Evolutionary conservation across 2,888 invertebrate genomes (phyloP).

Genomic region (Drosophila atripex): DNA sequence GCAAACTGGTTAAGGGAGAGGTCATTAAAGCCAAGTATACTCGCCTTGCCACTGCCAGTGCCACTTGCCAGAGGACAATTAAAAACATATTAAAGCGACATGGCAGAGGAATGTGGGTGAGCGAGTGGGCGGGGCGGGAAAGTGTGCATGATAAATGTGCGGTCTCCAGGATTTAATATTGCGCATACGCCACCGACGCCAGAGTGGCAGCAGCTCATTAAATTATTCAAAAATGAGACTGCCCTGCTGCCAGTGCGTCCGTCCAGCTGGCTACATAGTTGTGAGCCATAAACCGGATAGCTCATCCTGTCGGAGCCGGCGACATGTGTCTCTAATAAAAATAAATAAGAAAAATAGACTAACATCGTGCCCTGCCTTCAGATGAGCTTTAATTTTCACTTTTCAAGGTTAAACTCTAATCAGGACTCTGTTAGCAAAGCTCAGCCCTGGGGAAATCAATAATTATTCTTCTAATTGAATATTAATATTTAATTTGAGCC

Average conservation of each 20-base stretch:
- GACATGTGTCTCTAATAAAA: slow-evolving; percentile 50
- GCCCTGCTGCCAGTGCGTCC: slow-evolving; percentile 22
- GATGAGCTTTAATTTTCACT: slow-evolving; percentile 7
- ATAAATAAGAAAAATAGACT: slow-evolving; percentile 1
- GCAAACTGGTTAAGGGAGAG: slow-evolving; percentile 8
- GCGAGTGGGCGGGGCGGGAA: slow-evolving; percentile 7
- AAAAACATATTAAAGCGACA: slow-evolving; percentile 71
- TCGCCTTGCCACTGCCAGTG: slow-evolving; percentile 24
- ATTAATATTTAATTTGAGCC: slow-evolving; percentile 66
- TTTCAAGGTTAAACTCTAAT: slow-evolving; percentile 4
- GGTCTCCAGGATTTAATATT: slow-evolving; percentile 65
- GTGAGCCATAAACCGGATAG: slow-evolving; percentile 14
- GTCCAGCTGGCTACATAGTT: slow-evolving; percentile 35
- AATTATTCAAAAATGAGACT: slow-evolving; percentile 62
- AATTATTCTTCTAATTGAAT: slow-evolving; percentile 62
- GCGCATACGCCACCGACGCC: slow-evolving; percentile 41
- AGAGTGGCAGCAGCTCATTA: slow-evolving; percentile 56
- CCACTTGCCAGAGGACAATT: slow-evolving; percentile 57
- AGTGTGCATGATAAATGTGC: slow-evolving; percentile 69
- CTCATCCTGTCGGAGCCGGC: slow-evolving; percentile 27
- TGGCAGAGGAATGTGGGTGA: slow-evolving; percentile 21
- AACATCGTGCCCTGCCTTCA: slow-evolving; percentile 8
- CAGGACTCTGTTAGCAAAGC: slow-evolving; percentile 1
- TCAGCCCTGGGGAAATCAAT: slow-evolving; percentile 46
- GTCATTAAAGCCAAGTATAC: slow-evolving; percentile 60